A percentile compares a stretch with the other conserved stretches of the same genome.
These are phyloP conservation scores for Acipenser ruthenus DNA, from an alignment of 2,797 vertebrate species.

Conservation along the genomic window DNA sequence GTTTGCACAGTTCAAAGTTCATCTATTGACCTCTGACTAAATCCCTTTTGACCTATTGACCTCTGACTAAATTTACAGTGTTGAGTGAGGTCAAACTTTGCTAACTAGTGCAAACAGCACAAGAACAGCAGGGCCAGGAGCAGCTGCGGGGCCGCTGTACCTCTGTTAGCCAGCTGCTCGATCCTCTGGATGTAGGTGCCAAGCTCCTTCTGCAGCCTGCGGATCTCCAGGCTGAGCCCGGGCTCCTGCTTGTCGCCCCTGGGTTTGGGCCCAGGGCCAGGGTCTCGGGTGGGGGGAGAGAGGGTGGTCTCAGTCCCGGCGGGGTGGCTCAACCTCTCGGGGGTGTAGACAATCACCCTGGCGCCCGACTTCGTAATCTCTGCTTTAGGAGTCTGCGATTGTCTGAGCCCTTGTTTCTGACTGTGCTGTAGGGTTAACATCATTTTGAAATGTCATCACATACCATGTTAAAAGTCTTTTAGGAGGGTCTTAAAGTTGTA, in stretches of 20 bases:
- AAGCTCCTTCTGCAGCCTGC: constrained; percentile 72
- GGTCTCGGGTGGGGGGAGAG: constrained; percentile 56
- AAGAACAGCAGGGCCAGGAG: too few relatives aligned
- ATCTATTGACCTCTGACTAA: too few relatives aligned
- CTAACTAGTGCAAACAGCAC: not conserved
- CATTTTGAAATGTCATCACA: too few relatives aligned
- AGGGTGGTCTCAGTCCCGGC: constrained; percentile 26
- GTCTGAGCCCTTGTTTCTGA: constrained; percentile 16
- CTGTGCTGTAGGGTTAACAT: not conserved
- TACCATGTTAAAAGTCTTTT: too few relatives aligned
- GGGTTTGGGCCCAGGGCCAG: constrained; percentile 29
- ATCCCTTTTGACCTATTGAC: too few relatives aligned
- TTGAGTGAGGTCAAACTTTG: too few relatives aligned
- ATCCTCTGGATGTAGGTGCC: constrained; percentile 74
- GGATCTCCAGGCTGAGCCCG: constrained; percentile 62
- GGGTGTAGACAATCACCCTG: constrained; percentile 39
- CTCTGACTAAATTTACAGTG: not conserved
- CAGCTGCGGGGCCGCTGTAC: constrained; percentile 37
- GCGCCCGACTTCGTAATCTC: constrained; percentile 34
- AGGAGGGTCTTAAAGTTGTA: too few relatives aligned
- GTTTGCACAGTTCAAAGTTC: too few relatives aligned
- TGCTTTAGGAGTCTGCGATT: constrained; percentile 33
- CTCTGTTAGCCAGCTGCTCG: constrained; percentile 68
- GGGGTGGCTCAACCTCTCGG: constrained; percentile 33
- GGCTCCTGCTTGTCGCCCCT: constrained; percentile 29